These are phyloP conservation scores for Thumatha senex DNA, from an alignment of 2,888 invertebrate species.

Conservation along the genomic window DNA sequence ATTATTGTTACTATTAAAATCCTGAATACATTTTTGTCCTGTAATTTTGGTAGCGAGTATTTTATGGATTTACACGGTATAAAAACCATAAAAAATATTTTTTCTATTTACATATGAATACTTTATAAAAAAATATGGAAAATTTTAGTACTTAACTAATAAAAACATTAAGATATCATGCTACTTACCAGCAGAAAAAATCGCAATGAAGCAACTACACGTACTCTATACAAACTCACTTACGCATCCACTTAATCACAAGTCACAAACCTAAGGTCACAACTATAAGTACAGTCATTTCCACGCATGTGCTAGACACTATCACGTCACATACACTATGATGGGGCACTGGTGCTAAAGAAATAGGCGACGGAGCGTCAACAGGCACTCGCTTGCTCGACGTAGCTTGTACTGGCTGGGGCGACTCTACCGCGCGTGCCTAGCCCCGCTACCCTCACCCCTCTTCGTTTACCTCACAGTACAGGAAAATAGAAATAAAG, in stretches of 20 bases:
- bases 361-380: conserved; percentile 34
- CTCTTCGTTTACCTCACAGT: conserved; percentile 68
- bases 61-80: too few species aligned
- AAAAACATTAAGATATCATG: conserved; percentile 50
- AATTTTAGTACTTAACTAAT: conserved; percentile 45
- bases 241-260: conserved; percentile 61
- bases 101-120: not conserved
- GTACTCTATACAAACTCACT: conserved; percentile 60
- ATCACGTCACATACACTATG: conserved; percentile 73
- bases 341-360: conserved; percentile 56
- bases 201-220: conserved; percentile 50
- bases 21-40: too few species aligned
- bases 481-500: conserved; percentile 82
- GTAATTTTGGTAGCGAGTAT: too few species aligned
- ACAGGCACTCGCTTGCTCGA: conserved; percentile 58
- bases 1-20: too few species aligned
- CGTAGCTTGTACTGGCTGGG: conserved; percentile 81
- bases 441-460: conserved; percentile 57
- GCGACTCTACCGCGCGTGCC: conserved; percentile 78
- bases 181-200: conserved; percentile 63
- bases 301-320: conserved; percentile 65
- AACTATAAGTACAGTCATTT: conserved; percentile 53
- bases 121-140: not conserved
- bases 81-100: too few species aligned
- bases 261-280: conserved; percentile 61